A percentile compares a stretch with the other conserved stretches of the same genome.
These are phyloP conservation scores for Tetranychus truncatus DNA, from an alignment of 2,888 invertebrate species.

Conservation along the genomic window DNA sequence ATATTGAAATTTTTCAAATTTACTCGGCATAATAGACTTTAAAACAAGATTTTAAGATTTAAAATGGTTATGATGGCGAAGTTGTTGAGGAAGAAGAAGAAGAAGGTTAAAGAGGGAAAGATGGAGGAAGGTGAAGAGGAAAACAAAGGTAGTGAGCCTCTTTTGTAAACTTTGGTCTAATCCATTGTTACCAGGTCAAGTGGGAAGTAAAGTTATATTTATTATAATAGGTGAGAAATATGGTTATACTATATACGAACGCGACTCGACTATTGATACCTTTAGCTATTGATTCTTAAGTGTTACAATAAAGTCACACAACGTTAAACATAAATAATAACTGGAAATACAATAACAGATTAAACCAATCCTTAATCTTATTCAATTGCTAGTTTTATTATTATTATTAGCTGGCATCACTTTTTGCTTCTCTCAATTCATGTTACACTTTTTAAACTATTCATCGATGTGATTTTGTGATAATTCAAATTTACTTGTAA, in stretches of 20 bases:
- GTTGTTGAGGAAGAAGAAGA: neutral
- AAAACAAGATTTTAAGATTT: neutral
- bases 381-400: neutral
- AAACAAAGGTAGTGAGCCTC: neutral
- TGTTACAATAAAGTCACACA: conserved; percentile 1
- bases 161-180: neutral
- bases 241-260: neutral
- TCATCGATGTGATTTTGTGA: too few relatives aligned
- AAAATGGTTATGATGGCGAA: neutral
- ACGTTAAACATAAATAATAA: neutral
- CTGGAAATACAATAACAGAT: neutral
- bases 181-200: neutral
- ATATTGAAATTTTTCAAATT: neutral
- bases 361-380: neutral
- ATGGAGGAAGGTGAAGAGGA: neutral
- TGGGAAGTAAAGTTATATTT: neutral
- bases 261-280: neutral
- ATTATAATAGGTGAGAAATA: neutral
- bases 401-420: too few relatives aligned
- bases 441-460: too few relatives aligned
- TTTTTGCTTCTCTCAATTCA: too few relatives aligned
- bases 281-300: neutral
- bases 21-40: neutral
- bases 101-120: neutral
- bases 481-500: too few relatives aligned